Base-by-base conservation (phyloP, 2,797 vertebrate species). In the Cyprinella venusta region DNA sequence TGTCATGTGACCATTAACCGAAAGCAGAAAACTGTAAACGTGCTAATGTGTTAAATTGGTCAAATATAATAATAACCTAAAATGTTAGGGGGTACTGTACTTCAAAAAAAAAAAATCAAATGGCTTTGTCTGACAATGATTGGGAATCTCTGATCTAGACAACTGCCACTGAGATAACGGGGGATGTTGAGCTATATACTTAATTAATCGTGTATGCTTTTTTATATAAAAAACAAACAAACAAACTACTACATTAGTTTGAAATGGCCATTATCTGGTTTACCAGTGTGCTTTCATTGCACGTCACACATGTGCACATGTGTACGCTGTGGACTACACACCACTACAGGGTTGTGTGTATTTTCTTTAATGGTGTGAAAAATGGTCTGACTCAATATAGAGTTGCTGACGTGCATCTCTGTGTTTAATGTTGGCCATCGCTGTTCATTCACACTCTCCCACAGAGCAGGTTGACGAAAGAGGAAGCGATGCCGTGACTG, bases 401-500 rank as follows among this genome's bases (percentile, higher is more conserved):
- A 40, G 36, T 38, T 59, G 40, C 33, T 84, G 50, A 80, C 33
- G 45, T 30, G 42, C 45, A 26, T 26, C 56, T n/a, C 5, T 54
- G 85, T 67, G 85, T 67, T 76, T 76, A 61, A 64, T 21, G 61
- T 45, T 72, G 72, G 52, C 75, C 54, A 15, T 74, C 30, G 52
- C 78, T 48, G 79, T 84, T 82, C 88, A 79, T 86, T 82, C 91
- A 92, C 94, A 94, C 91, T 93, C 91, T 90, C 87, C 90, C 86
- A 86, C 78, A 81, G 87, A 90, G 88, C 86, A 83, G 82, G 79
- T 81, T 89, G 84, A 88, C 84, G 69, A 88, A 89, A 88, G 91
- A 93, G 94, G 94, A 95, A 94, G 91, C 92, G 90, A 93, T 93
- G 91, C 87, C 90, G 92, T 92, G 88, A 90, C 88, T 90, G 88